A percentile compares a stretch with the other conserved stretches of the same genome.
Evolutionary conservation across 2,888 invertebrate species (phyloP).

Genomic region (Meiosimyza platycephala): DNA sequence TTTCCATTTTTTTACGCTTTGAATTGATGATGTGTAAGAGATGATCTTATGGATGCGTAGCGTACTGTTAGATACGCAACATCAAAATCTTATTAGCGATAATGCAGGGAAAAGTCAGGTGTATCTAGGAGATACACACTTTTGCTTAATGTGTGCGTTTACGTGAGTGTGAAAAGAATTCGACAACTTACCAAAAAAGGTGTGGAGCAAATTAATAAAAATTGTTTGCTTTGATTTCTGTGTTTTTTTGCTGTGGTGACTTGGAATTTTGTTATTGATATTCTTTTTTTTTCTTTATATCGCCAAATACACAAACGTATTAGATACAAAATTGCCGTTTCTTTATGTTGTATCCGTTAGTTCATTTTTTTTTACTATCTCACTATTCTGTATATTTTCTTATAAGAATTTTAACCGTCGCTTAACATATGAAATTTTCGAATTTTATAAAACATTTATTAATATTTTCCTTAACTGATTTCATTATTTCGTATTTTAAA

Average conservation of each 20-base stretch:
- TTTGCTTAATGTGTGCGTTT: neutral
- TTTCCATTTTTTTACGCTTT: conserved; percentile 38
- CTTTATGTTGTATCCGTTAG: too few relatives aligned
- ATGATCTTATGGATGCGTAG: neutral
- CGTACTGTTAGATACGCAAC: neutral
- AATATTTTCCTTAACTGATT: too few relatives aligned
- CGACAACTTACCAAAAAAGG: conserved; percentile 21
- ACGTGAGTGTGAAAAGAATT: conserved; percentile 5
- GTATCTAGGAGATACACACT: conserved; percentile 9
- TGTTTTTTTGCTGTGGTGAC: neutral
- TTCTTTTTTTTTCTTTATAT: neutral
- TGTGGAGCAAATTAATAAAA: conserved; percentile 1
- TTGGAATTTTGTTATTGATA: conserved; percentile 3
- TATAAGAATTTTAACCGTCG: too few relatives aligned
- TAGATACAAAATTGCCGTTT: too few relatives aligned
- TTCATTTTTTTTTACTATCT: too few relatives aligned
- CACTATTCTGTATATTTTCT: too few relatives aligned
- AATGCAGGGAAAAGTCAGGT: conserved; percentile 1
- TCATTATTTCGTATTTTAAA: too few relatives aligned
- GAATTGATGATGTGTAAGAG: conserved; percentile 38
- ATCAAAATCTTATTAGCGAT: conserved; percentile 1
- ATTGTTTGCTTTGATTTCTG: too few relatives aligned
- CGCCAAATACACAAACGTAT: too few relatives aligned
- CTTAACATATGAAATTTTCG: too few relatives aligned
- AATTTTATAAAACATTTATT: too few relatives aligned